Evolutionary conservation across 2,888 invertebrate species (phyloP), one percentile per base, ranked within the genome.

Genomic region (Anagyrus pseudococci): DNA sequence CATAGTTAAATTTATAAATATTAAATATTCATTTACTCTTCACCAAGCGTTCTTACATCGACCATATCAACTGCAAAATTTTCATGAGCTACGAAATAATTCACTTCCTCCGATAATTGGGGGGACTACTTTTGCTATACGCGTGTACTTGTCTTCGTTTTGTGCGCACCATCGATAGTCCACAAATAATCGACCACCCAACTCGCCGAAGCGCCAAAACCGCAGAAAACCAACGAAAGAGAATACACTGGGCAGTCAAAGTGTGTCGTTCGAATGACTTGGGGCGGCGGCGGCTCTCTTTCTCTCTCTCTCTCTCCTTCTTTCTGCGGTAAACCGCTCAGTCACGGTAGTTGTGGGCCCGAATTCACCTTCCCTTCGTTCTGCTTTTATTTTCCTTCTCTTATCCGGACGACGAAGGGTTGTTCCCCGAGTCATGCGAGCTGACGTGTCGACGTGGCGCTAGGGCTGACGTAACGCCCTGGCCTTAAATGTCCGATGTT

Each of bases 241-340:
- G 63, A 67, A 61, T 68, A 62, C 64, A 44, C 55, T 29, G 70
- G 69, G 54, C 70, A 78, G 75, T 77, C 77, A 76, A 77, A 78
- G 76, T 76, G 77, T 76, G 79, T 78, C 77, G n/a, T n/a, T n/a
- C n/a, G n/a, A 76, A 80, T 75, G 71, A 72, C 68, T n/a, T n/a
- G n/a, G n/a, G n/a, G n/a, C n/a, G n/a, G n/a, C n/a, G n/a, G n/a
- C n/a, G n/a, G n/a, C 33, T 8, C 8, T 15, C 33, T 15, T 2
- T 37, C 33, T 8, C 15, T 2, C 33, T 15, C 33, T 37, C 3
- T 15, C 4, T 15, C 70, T 60, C 59, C 53, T 67, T 4, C 15
- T 33, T 67, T 40, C 49, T 78, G 79, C 65, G 78, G 78, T 77
- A 68, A 70, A 76, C 77, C 79, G 71, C 79, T 70, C 60, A 67